phyloP scores from a whole-genome alignment of 2,797 vertebrate genomes.

The Ptychobarbus kaznakovi region DNA sequence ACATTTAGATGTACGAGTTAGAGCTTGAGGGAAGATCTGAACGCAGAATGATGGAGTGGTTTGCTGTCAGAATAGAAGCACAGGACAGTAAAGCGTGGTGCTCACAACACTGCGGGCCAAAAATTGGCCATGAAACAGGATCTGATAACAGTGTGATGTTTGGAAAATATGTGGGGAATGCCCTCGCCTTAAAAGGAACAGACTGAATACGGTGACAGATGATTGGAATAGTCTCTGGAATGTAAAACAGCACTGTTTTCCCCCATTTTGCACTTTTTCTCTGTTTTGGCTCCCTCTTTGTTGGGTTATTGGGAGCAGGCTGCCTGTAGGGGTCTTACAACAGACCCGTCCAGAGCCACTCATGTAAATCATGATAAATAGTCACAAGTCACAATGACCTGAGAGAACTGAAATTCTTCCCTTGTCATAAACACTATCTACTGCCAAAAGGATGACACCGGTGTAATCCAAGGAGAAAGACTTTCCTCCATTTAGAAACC shows the following conservation, averaged over 20 bases:
- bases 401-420: neutral
- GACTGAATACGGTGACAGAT: conserved; percentile 74
- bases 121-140: conserved; percentile 73
- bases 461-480: neutral
- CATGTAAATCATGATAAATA: conserved; percentile 1
- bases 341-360: neutral
- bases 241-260: conserved; percentile 64
- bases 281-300: conserved; percentile 27
- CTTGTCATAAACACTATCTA: conserved; percentile 1
- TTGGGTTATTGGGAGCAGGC: conserved; percentile 6
- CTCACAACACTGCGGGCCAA: conserved; percentile 54
- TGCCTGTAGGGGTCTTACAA: conserved; percentile 31
- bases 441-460: conserved; percentile 11
- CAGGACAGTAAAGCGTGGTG: conserved; percentile 7
- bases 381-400: neutral
- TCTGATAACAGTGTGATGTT: conserved; percentile 75
- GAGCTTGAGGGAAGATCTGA: conserved; percentile 34
- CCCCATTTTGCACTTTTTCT: conserved; percentile 3
- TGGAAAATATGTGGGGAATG: conserved; percentile 76
- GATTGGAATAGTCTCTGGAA: conserved; percentile 76
- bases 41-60: conserved; percentile 13
- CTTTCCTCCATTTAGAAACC: neutral
- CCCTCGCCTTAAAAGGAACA: conserved; percentile 76
- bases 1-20: conserved; percentile 22
- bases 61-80: conserved; percentile 19